Percentiles rank a stretch among this genome's conserved stretches.
These are phyloP conservation scores for Scortum barcoo DNA, from an alignment of 2,113 vertebrate species.

Conservation along the genomic window DNA sequence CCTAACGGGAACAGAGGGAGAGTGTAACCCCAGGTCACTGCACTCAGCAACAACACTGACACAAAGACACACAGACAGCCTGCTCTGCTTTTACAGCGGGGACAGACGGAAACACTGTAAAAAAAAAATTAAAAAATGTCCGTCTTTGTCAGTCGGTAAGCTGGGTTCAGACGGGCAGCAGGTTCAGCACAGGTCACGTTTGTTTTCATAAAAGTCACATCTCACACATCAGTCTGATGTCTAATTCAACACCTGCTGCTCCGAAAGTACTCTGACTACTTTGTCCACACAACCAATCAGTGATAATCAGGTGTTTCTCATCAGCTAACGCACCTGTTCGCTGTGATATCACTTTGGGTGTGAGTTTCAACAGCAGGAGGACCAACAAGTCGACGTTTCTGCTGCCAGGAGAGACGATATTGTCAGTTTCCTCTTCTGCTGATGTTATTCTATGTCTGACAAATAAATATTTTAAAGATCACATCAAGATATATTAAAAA, in stretches of 20 bases:
- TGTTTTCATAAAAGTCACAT: slow-evolving; percentile 22
- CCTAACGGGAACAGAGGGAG: slow-evolving; percentile 56
- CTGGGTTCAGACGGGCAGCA: background rate
- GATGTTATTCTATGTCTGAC: background rate
- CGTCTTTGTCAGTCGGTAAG: slow-evolving; percentile 20
- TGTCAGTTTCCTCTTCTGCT: background rate
- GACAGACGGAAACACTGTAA: slow-evolving; percentile 58
- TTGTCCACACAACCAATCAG: background rate
- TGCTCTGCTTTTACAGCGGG: slow-evolving; percentile 61
- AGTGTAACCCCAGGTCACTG: slow-evolving; percentile 66
- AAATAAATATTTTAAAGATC: background rate
- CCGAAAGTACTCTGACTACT: background rate
- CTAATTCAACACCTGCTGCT: background rate
- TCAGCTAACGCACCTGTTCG: background rate
- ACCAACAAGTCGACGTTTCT: background rate
- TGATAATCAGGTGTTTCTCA: background rate
- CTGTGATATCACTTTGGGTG: background rate
- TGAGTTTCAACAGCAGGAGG: background rate
- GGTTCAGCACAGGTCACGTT: slow-evolving; percentile 11
- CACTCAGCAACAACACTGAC: slow-evolving; percentile 69
- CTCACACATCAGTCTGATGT: background rate
- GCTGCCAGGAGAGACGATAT: too few species aligned
- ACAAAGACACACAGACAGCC: slow-evolving; percentile 62
- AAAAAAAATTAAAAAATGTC: too few species aligned
- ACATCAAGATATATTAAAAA: too few species aligned